Conservation (phyloP, 2,113 vertebrate genomes). For the Pleuronectes platessa region DNA sequence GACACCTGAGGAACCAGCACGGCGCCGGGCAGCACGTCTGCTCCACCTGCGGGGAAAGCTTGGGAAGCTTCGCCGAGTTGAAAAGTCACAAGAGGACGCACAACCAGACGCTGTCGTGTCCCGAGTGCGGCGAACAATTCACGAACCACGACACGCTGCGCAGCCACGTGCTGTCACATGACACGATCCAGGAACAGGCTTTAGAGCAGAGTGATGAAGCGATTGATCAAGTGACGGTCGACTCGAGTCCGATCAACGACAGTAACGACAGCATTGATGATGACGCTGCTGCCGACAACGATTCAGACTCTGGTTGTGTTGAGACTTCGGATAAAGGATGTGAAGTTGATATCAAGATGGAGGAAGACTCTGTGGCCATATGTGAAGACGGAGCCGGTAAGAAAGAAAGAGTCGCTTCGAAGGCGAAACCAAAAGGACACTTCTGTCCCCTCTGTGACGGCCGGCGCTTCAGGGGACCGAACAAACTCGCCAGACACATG, state of each 20-base stretch:
- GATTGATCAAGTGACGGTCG: background rate
- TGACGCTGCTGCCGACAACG: background rate
- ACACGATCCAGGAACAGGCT: background rate
- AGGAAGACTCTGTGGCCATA: background rate
- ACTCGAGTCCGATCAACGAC: background rate
- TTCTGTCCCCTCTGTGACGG: slow-evolving; percentile 64
- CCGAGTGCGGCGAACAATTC: slow-evolving; percentile 29
- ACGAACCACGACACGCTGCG: background rate
- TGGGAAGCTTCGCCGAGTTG: slow-evolving; percentile 32
- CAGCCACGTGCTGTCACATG: slow-evolving; percentile 34
- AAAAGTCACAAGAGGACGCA: slow-evolving; percentile 64
- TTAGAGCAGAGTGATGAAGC: background rate
- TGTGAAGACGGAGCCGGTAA: slow-evolving; percentile 5
- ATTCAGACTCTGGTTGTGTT: background rate
- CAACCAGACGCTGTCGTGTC: slow-evolving; percentile 15
- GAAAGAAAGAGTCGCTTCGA: fast-evolving
- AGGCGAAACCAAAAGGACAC: slow-evolving; percentile 39
- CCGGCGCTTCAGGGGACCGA: slow-evolving; percentile 59
- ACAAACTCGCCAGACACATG: slow-evolving; percentile 75
- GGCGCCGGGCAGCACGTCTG: slow-evolving; percentile 52
- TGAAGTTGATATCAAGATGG: background rate
- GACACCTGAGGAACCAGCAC: slow-evolving; percentile 68
- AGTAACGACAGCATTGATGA: background rate
- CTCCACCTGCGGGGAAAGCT: slow-evolving; percentile 50
- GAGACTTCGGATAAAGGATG: slow-evolving; percentile 8